Evolutionary conservation across 2,113 vertebrate genomes (phyloP).

Genomic region (Sander lucioperca): DNA sequence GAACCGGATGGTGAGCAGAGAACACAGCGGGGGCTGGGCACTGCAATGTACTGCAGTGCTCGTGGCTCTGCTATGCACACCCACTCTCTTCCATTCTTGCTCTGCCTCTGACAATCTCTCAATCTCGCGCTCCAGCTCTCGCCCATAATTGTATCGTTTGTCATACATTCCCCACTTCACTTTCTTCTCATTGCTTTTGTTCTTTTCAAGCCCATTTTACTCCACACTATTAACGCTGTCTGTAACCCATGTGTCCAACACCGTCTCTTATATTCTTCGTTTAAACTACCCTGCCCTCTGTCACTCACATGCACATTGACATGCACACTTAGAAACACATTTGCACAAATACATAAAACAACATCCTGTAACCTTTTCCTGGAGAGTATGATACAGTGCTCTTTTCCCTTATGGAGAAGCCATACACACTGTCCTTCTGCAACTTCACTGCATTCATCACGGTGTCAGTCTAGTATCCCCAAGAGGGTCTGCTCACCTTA

Average conservation of each 20-base stretch:
- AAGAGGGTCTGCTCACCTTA: conserved; percentile 22
- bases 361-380: conserved; percentile 37
- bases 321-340: conserved; percentile 7
- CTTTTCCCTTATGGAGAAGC: conserved; percentile 11
- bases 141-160: conserved; percentile 32
- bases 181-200: conserved; percentile 21
- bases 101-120: conserved; percentile 71
- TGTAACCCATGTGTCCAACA: conserved; percentile 19
- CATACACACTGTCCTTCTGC: conserved; percentile 5
- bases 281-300: conserved; percentile 17
- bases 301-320: neutral
- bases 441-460: conserved; percentile 41
- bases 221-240: conserved; percentile 17
- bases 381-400: conserved; percentile 21
- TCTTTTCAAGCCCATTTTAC: conserved; percentile 27
- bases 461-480: conserved; percentile 14
- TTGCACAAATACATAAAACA: conserved; percentile 4
- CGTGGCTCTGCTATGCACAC: conserved; percentile 77
- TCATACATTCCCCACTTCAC: conserved; percentile 45
- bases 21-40: conserved; percentile 83
- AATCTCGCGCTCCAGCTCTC: conserved; percentile 55
- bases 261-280: conserved; percentile 16
- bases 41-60: conserved; percentile 84
- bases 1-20: conserved; percentile 79
- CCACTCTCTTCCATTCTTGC: conserved; percentile 75